Base-by-base conservation (phyloP, 92 coral and sea anemone species). In the Paramuricea clavata region DNA sequence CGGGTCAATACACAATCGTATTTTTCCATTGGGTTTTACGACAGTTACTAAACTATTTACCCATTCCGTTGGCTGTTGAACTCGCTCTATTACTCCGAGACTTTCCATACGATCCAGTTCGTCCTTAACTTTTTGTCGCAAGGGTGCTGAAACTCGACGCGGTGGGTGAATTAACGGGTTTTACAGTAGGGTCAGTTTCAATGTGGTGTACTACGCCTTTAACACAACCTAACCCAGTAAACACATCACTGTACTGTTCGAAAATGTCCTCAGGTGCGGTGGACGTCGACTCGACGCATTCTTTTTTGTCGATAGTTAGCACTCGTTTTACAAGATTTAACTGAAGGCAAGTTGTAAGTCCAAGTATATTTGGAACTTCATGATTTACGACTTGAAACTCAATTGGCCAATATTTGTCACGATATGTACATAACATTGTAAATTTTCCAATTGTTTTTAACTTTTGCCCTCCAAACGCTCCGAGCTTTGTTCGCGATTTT, bases 81-180 rank as follows among this genome's bases (percentile, higher is more conserved):
- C 83, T 11, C 83, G 70, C 69, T 52, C 70, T 50, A 78, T 34
- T 36, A 80, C 85, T 16, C 85, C 85, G 56, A 80, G 85, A 5
- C 68, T 17, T 61, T 80, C 85, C 73, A 80, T 80, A 16, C 85
- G 85, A 22, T 80, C 50, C 6, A 80, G 85, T 80, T 80, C 74
- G 27, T 31, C 44, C 47, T 80, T 31, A n/a, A 80, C 50, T 33
- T 61, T 31, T 32, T 49, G 33, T 12, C 83, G 42, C 39, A 78
- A 30, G 11, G 70, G 54, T 50, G 47, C 83, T 13, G 83, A 50
- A 52, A 78, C 62, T 60, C 74, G 30, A 21, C 74, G 50, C 15
- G 74, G 74, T 31, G 85, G 85, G 57, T 80, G 85, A 6, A 80
- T 22, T 31, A 80, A 74, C 6, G n/a, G 85, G 85, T 43, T 60